These are phyloP conservation scores for Miltochrista miniata DNA, from an alignment of 2,888 invertebrate species.

Conservation along the genomic window DNA sequence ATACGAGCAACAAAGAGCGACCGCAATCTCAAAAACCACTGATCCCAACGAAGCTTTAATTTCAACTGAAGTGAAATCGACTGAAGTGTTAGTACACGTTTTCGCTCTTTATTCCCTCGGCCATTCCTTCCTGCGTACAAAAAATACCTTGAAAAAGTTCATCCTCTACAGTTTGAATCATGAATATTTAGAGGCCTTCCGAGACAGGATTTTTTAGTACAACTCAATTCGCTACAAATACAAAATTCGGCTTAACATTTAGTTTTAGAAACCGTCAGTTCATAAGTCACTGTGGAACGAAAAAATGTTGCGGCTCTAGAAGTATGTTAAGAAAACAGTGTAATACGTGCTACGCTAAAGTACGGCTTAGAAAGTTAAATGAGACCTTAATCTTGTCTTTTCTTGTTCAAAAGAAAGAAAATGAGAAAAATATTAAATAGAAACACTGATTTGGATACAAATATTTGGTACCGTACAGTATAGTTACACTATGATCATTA, in stretches of 20 bases:
- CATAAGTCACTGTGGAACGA: too few relatives aligned
- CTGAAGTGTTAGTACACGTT: slow-evolving; percentile 75
- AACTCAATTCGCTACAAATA: slow-evolving; percentile 2
- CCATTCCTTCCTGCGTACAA: slow-evolving; percentile 54
- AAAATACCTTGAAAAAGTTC: slow-evolving; percentile 48
- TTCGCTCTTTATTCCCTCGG: slow-evolving; percentile 71
- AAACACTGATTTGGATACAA: too few relatives aligned
- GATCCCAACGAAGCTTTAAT: slow-evolving; percentile 65
- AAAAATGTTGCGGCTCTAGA: too few relatives aligned
- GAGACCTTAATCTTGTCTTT: slow-evolving; percentile 15
- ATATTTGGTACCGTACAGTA: too few relatives aligned
- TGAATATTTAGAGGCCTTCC: slow-evolving; percentile 40
- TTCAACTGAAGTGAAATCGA: slow-evolving; percentile 70
- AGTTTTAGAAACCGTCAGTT: too few relatives aligned
- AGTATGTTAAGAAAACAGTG: not conserved
- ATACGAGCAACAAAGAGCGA: slow-evolving; percentile 50
- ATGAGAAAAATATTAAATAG: slow-evolving; percentile 3
- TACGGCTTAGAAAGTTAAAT: slow-evolving; percentile 10
- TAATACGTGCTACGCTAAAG: slow-evolving; percentile 1
- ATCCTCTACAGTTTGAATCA: slow-evolving; percentile 40
- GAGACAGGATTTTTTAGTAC: slow-evolving; percentile 17
- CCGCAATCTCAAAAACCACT: slow-evolving; percentile 59
- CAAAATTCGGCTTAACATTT: not conserved
- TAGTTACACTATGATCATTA: too few relatives aligned
- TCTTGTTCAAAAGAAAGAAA: slow-evolving; percentile 17